Evolutionary conservation across 2,113 vertebrate genomes (phyloP).

Genomic region (Turdus rufiventris): DNA sequence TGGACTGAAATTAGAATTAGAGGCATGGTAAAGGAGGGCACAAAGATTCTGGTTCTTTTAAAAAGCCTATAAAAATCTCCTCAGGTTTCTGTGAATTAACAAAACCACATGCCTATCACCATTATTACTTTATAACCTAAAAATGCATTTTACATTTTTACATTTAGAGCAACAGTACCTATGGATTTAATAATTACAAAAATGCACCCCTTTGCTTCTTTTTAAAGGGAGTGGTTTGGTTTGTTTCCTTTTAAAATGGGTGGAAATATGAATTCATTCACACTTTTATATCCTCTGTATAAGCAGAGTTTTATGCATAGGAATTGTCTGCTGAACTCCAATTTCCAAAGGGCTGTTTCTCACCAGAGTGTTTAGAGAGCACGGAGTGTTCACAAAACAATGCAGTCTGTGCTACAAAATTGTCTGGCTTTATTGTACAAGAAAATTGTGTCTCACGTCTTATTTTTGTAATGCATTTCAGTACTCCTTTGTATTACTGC

Average conservation of each 20-base stretch:
- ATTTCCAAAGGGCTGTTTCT: not conserved
- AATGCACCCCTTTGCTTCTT: not conserved
- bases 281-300: not conserved
- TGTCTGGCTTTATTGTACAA: not conserved
- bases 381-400: not conserved
- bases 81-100: not conserved
- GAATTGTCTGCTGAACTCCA: not conserved
- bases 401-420: not conserved
- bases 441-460: not conserved
- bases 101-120: not conserved
- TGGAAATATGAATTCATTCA: not conserved
- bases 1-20: not conserved
- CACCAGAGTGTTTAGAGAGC: not conserved
- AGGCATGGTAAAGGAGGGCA: not conserved
- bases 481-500: not conserved
- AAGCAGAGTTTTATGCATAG: not conserved
- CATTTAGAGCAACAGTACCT: accelerated
- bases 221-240: not conserved
- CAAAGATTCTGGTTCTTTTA: not conserved
- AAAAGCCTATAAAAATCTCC: not conserved
- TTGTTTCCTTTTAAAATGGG: not conserved
- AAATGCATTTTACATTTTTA: not conserved
- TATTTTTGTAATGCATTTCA: not conserved
- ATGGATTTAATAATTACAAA: not conserved
- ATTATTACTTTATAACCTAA: not conserved